Evolutionary conservation across 2,888 invertebrate species (phyloP).

Genomic region (Oegoconia quadripuncta): DNA sequence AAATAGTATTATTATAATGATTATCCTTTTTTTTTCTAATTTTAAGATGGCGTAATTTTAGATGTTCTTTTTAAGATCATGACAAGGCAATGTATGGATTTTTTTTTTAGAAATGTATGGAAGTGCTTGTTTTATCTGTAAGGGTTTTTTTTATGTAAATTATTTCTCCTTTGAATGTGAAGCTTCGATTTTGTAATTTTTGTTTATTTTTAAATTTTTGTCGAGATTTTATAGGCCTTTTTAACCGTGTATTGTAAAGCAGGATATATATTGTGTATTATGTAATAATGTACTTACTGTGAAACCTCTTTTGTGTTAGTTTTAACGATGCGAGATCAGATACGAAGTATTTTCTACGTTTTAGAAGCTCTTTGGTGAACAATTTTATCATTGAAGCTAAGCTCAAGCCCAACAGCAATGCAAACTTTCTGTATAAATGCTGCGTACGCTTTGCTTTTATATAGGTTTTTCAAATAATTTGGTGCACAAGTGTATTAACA

Average conservation of each 20-base stretch:
- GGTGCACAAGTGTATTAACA: no score
- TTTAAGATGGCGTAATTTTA: conserved; percentile 75
- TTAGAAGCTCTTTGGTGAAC: no score
- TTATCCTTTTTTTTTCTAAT: conserved; percentile 49
- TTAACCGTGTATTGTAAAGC: conserved; percentile 32
- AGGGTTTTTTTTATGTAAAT: conserved; percentile 58
- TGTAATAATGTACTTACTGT: conserved; percentile 33
- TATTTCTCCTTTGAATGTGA: conserved; percentile 52
- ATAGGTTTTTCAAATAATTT: no score
- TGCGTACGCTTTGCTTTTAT: no score
- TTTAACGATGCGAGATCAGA: no score
- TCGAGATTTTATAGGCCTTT: conserved; percentile 40
- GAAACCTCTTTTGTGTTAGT: no score
- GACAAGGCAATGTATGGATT: conserved; percentile 67
- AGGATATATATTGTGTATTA: no score
- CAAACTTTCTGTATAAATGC: no score
- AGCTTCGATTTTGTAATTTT: conserved; percentile 50
- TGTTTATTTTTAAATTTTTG: conserved; percentile 38
- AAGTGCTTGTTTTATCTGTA: conserved; percentile 47
- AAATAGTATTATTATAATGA: conserved; percentile 54
- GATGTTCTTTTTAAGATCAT: conserved; percentile 71
- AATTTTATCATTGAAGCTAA: no score
- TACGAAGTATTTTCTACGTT: no score
- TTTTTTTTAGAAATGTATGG: conserved; percentile 39
- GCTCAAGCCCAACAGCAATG: no score